phyloP scores from a whole-genome alignment of 2,888 invertebrate species.

The Epirrita christyi region DNA sequence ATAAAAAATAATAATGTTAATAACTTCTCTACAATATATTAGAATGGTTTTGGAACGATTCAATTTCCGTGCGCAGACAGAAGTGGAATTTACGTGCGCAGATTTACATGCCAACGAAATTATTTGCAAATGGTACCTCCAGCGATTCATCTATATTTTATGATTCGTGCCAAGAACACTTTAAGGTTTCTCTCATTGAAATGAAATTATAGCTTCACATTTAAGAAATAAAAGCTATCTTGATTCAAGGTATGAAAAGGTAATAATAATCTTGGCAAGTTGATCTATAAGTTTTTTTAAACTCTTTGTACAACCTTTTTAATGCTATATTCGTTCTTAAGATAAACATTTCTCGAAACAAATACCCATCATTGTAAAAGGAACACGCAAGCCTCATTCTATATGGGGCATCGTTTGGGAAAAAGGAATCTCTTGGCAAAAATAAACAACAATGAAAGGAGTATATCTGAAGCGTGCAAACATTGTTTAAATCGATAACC shows the following conservation, averaged over 20 bases:
- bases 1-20: slow-evolving; percentile 22
- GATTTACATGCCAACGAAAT: slow-evolving; percentile 81
- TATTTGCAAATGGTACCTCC: slow-evolving; percentile 77
- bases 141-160: slow-evolving; percentile 72
- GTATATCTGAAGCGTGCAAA: slow-evolving; percentile 67
- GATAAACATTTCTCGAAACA: slow-evolving; percentile 9
- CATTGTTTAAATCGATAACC: slow-evolving; percentile 82
- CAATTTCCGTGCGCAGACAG: slow-evolving; percentile 83
- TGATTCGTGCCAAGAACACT: slow-evolving; percentile 57
- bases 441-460: slow-evolving; percentile 60
- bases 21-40: slow-evolving; percentile 53
- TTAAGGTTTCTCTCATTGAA: slow-evolving; percentile 52
- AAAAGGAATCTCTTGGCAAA: slow-evolving; percentile 41
- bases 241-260: background rate
- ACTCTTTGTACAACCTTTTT: background rate
- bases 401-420: slow-evolving; percentile 33
- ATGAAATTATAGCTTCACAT: slow-evolving; percentile 29
- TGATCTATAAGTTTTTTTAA: background rate
- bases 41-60: slow-evolving; percentile 78
- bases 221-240: background rate
- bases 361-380: slow-evolving; percentile 25
- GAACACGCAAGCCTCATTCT: slow-evolving; percentile 30
- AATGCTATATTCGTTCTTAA: slow-evolving; percentile 2
- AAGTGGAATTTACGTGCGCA: slow-evolving; percentile 79
- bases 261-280: background rate